Evolutionary conservation across 2,797 vertebrate species (phyloP), one percentile per base, ranked within the genome.

Genomic region (Chelmon rostratus): DNA sequence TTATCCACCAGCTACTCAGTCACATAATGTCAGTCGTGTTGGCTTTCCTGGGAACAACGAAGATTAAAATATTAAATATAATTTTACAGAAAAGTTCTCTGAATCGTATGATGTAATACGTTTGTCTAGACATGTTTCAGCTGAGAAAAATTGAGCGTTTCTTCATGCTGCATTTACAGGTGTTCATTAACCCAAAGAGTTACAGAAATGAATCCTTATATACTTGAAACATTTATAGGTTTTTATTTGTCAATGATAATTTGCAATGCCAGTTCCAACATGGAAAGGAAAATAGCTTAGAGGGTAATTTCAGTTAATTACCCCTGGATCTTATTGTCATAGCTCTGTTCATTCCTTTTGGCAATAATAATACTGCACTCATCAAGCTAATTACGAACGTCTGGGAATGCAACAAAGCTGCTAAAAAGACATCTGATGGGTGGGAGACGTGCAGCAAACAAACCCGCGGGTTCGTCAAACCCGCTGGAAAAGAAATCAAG

Each of bases 51-150:
- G 28, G 13, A 11, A 50, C 65, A 68, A 49, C 4, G 6, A 37
- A 2, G 3, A 49, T 56, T 56, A 25, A 42, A 31, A 57, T 65
- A 50, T 25, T 1, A 25, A 35, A 25, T 28, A 12, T 28, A 31
- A 4, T 31, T 52, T 37, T 68, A 15, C 44, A 31, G 56, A 59
- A 79, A 71, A 25, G 40, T 53, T 42, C 8, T 68, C n/a, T 23
- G 10, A 63, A 21, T 61, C 10, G 50, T 25, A 42, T 58, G 11
- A 38, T 58, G 46, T 61, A 9, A 71, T 25, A 44, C 16, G 0
- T 44, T 67, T 74, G 54, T 54, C 31, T 40, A 8, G 35, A 63
- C 47, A 33, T 37, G 13, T 65, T 65, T 61, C 21, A 37, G 37
- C 35, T 13, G 1, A 46, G 44, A 8, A 33, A 73, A 38, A 9